Conservation (phyloP, 2,797 vertebrate species). For the Coranthus polyacanthus region DNA sequence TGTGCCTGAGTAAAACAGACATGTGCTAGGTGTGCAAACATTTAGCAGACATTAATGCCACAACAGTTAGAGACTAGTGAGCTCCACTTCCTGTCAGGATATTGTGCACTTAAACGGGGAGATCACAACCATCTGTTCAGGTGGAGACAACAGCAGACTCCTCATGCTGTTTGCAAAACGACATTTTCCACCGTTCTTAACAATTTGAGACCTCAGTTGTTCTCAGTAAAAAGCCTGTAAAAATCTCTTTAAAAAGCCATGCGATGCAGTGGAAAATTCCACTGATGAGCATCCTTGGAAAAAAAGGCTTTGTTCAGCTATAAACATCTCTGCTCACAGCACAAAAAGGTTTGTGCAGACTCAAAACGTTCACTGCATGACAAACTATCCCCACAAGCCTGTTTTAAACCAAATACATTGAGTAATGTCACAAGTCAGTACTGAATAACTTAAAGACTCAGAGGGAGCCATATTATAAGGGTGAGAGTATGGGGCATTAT, state of each 20-base stretch:
- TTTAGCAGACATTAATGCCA: conserved; percentile 72
- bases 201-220: neutral
- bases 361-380: conserved; percentile 9
- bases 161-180: neutral
- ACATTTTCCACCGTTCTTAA: conserved; percentile 17
- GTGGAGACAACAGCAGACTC: conserved; percentile 13
- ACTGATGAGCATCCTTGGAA: neutral
- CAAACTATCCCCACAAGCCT: neutral
- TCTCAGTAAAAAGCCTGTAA: neutral
- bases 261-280: conserved; percentile 48
- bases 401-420: conserved; percentile 11
- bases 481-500: conserved; percentile 10
- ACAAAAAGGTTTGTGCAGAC: conserved; percentile 7
- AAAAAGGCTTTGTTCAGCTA: conserved; percentile 5
- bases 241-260: conserved; percentile 13
- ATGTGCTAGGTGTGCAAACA: conserved; percentile 65
- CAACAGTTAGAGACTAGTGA: conserved; percentile 30
- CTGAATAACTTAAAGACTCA: neutral
- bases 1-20: conserved; percentile 62
- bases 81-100: conserved; percentile 59
- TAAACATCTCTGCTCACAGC: conserved; percentile 7
- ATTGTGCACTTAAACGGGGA: conserved; percentile 51
- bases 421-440: neutral
- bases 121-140: conserved; percentile 54
- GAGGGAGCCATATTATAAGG: neutral